Conservation (phyloP, 2,888 invertebrate species). For the Frankliniella fusca region DNA sequence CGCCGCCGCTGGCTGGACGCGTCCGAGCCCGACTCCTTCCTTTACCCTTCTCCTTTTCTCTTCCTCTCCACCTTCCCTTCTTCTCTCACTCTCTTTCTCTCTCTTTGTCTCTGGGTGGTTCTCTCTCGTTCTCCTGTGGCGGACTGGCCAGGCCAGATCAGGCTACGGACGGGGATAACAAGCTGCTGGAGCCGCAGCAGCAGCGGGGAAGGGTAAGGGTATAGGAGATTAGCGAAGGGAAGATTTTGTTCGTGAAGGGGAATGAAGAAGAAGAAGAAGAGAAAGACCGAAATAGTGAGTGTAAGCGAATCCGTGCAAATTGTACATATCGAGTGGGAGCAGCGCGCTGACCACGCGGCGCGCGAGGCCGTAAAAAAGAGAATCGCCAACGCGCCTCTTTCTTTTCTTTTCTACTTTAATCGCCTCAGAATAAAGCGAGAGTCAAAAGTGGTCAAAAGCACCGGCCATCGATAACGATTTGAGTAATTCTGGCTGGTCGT, state of each 20-base stretch:
- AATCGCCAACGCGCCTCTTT: too few relatives aligned
- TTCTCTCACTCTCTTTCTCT: not conserved
- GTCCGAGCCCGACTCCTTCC: not conserved
- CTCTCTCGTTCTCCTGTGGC: not conserved
- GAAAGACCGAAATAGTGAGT: too few relatives aligned
- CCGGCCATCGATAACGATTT: too few relatives aligned
- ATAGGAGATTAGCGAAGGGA: not conserved
- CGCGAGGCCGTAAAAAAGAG: too few relatives aligned
- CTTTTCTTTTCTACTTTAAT: too few relatives aligned
- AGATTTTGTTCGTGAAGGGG: not conserved
- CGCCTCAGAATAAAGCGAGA: too few relatives aligned
- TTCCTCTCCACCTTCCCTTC: not conserved
- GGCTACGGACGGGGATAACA: not conserved
- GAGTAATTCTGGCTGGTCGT: too few relatives aligned
- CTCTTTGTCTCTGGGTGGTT: too few relatives aligned
- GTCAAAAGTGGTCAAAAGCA: too few relatives aligned
- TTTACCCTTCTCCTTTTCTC: not conserved
- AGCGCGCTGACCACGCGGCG: too few relatives aligned
- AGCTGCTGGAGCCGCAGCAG: not conserved
- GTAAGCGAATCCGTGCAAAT: too few relatives aligned
- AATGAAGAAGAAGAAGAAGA: not conserved
- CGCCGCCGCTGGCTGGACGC: not conserved
- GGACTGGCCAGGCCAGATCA: not conserved
- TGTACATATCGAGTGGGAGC: too few relatives aligned
- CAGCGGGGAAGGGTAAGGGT: not conserved